Evolutionary conservation across 2,113 vertebrate genomes (phyloP).

Genomic region (Rhineura floridana): DNA sequence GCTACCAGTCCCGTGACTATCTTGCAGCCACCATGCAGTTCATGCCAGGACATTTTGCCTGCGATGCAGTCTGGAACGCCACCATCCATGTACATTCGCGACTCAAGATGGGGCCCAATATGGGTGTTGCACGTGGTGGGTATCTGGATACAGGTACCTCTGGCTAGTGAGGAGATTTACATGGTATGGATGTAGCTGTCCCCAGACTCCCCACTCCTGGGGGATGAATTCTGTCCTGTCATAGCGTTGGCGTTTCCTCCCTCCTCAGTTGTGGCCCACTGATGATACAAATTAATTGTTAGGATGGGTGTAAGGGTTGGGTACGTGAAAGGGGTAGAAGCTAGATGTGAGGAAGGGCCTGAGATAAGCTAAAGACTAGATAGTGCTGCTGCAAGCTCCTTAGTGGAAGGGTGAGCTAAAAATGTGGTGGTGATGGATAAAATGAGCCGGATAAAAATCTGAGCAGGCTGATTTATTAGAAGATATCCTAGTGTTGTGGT

Average conservation of each 20-base stretch:
- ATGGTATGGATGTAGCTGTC: neutral
- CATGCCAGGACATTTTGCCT: conserved; percentile 95
- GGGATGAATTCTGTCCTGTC: conserved; percentile 14
- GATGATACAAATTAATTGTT: neutral
- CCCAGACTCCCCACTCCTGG: rapidly evolving
- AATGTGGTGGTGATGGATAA: neutral
- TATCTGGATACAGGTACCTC: neutral
- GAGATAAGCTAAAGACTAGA: neutral
- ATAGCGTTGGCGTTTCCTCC: neutral
- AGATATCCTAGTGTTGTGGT: neutral
- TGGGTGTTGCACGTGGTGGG: conserved; percentile 92
- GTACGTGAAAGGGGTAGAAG: neutral
- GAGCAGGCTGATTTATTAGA: neutral
- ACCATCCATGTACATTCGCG: conserved; percentile 95
- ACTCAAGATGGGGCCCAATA: conserved; percentile 97
- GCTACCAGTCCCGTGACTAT: conserved; percentile 92
- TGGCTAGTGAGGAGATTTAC: neutral
- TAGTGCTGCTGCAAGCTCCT: neutral
- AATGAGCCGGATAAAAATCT: neutral
- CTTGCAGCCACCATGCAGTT: conserved; percentile 98
- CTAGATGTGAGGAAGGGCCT: neutral
- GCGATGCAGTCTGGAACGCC: conserved; percentile 94
- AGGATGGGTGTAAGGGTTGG: neutral
- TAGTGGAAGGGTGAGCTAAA: neutral
- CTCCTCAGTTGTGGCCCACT: neutral